Evolutionary conservation across 1,140 invertebrate genomes (phyloP).

Genomic region (Drosophila obscura): DNA sequence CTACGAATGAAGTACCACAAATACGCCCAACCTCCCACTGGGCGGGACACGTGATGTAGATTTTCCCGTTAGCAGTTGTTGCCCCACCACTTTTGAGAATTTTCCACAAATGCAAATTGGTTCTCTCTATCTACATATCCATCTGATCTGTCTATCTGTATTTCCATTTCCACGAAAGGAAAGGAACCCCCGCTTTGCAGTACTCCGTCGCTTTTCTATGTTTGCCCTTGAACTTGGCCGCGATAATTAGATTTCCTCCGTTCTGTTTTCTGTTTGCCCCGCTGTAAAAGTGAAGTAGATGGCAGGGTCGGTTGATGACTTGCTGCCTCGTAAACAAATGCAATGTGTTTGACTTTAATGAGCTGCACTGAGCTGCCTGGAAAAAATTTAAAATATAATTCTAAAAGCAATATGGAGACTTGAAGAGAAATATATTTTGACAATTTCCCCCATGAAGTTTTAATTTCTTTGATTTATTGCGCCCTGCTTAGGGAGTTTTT

Average conservation of each 20-base stretch:
- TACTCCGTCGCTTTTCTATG: neutral
- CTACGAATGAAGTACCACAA: conserved; percentile 39
- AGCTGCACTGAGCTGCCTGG: conserved; percentile 2
- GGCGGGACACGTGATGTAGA: conserved; percentile 58
- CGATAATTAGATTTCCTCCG: conserved; percentile 18
- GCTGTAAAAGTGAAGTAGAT: neutral
- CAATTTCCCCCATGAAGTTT: neutral
- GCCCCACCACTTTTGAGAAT: neutral
- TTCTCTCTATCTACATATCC: neutral
- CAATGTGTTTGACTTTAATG: conserved; percentile 37
- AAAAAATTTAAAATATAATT: neutral
- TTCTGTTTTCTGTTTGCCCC: conserved; percentile 6
- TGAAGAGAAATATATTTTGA: no score
- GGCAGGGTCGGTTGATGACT: conserved; percentile 15
- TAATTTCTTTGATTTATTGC: conserved; percentile 26
- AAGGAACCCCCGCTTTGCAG: conserved; percentile 26
- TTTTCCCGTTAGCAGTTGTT: conserved; percentile 25
- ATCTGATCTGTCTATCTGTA: neutral
- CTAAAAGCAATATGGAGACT: no score
- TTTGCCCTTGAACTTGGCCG: conserved; percentile 26
- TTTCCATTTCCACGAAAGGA: conserved; percentile 4
- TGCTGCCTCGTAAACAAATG: conserved; percentile 30
- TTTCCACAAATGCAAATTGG: conserved; percentile 26
- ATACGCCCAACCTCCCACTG: conserved; percentile 2
- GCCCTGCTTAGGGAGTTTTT: neutral